Conservation (phyloP, 2,888 invertebrate genomes). For the Diarsia mendica region DNA sequence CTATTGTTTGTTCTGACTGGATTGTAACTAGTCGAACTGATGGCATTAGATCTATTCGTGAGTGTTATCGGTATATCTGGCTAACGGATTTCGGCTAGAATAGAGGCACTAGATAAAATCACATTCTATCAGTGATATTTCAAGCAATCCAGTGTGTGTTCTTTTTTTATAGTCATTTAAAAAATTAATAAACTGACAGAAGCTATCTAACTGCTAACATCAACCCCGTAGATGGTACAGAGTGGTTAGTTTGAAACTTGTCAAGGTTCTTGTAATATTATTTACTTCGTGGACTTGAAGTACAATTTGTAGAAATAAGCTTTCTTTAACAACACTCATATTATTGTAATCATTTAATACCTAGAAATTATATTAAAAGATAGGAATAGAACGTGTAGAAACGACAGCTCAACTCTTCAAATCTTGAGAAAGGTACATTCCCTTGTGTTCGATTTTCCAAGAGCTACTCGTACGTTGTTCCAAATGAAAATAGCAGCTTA, state of each 20-base stretch:
- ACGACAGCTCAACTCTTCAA: neutral
- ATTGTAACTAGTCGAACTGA: neutral
- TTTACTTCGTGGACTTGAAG: neutral
- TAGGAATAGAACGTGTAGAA: neutral
- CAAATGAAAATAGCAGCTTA: neutral
- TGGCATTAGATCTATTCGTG: neutral
- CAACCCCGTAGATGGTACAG: neutral
- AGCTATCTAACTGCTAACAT: too few species aligned
- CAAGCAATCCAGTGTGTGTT: too few species aligned
- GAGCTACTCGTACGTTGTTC: neutral
- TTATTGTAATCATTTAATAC: neutral
- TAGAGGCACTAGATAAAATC: neutral
- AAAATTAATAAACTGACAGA: too few species aligned
- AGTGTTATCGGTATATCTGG: neutral
- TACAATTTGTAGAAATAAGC: neutral
- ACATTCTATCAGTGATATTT: neutral
- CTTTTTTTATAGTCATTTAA: too few species aligned
- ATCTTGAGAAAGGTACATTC: neutral
- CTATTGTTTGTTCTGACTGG: slow-evolving; percentile 5
- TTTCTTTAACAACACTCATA: neutral
- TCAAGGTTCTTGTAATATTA: neutral
- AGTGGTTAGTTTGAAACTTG: neutral
- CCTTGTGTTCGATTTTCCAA: neutral
- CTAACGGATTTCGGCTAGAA: neutral
- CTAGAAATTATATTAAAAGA: neutral